A percentile compares a stretch with the other conserved stretches of the same genome.
phyloP scores from a whole-genome alignment of 2,888 invertebrate genomes.

The Pediacus dermestoides region DNA sequence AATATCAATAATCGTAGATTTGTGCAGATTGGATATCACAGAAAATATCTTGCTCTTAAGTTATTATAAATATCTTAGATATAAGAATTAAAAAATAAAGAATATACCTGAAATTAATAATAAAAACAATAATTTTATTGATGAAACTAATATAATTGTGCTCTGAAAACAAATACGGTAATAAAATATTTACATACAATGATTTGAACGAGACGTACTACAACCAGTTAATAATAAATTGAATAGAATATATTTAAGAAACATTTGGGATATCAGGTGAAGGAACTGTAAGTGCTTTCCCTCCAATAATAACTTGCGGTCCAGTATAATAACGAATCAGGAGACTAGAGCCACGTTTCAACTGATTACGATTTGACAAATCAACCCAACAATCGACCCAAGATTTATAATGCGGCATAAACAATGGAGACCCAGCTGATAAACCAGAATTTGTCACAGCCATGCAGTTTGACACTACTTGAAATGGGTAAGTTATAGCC shows the following conservation, averaged over 20 bases:
- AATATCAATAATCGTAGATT: too few relatives aligned
- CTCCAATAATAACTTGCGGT: slow-evolving; percentile 47
- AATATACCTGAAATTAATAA: too few relatives aligned
- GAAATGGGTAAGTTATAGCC: slow-evolving; percentile 87
- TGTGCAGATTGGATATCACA: too few relatives aligned
- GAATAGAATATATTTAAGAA: too few relatives aligned
- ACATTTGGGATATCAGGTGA: too few relatives aligned
- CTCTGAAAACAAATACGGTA: slow-evolving; percentile 22
- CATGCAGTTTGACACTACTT: slow-evolving; percentile 90
- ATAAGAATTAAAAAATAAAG: too few relatives aligned
- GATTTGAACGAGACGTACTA: slow-evolving; percentile 21
- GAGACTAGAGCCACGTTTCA: slow-evolving; percentile 83
- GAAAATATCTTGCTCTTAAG: too few relatives aligned
- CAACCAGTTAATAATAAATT: too few relatives aligned
- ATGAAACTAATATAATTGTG: slow-evolving; percentile 16
- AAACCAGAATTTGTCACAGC: slow-evolving; percentile 78
- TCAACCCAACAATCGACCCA: slow-evolving; percentile 87
- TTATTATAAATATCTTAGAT: too few relatives aligned
- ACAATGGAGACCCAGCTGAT: slow-evolving; percentile 76
- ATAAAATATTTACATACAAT: slow-evolving; percentile 25
- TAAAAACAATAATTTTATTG: slow-evolving; percentile 21
- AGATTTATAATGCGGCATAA: slow-evolving; percentile 75
- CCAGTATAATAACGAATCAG: slow-evolving; percentile 70
- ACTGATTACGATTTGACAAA: slow-evolving; percentile 67
- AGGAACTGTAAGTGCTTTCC: too few relatives aligned